phyloP scores from a whole-genome alignment of 1,140 invertebrate genomes.

The Psilanteris sp. region DNA sequence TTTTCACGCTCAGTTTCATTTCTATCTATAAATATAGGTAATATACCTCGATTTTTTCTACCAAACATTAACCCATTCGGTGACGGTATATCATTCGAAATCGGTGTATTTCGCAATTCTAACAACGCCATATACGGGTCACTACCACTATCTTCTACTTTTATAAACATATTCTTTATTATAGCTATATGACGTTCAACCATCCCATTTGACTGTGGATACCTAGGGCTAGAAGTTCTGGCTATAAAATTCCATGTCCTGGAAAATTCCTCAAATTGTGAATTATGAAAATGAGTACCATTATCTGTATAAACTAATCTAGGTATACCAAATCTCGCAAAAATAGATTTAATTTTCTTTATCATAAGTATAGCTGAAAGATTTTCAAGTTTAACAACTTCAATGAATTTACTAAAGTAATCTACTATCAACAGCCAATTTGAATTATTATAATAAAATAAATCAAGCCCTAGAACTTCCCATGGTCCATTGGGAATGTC shows the following conservation, averaged over 20 bases:
- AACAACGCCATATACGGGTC: constrained; percentile 29
- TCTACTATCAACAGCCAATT: constrained; percentile 34
- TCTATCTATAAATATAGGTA: no score
- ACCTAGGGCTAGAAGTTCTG: constrained; percentile 38
- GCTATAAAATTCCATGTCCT: constrained; percentile 24
- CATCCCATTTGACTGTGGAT: constrained; percentile 43
- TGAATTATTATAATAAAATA: constrained; percentile 33
- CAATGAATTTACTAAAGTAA: constrained; percentile 44
- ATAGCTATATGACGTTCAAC: constrained; percentile 25
- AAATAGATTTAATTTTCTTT: constrained; percentile 10
- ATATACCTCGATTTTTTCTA: constrained; percentile 6
- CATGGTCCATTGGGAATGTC: constrained; percentile 65
- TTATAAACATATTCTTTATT: constrained; percentile 37
- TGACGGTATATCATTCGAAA: constrained; percentile 19
- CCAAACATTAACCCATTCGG: constrained; percentile 40
- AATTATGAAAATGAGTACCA: constrained; percentile 28
- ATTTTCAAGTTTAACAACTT: constrained; percentile 32
- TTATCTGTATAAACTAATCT: constrained; percentile 24
- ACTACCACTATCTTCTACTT: constrained; percentile 11
- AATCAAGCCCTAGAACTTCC: constrained; percentile 63
- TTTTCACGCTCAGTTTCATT: no score
- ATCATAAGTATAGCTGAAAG: constrained; percentile 11
- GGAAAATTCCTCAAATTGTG: constrained; percentile 15
- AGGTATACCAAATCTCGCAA: constrained; percentile 24
- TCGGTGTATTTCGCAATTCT: constrained; percentile 37